Evolutionary conservation across 2,888 invertebrate species (phyloP).

Genomic region (Gastrophysa polygoni): DNA sequence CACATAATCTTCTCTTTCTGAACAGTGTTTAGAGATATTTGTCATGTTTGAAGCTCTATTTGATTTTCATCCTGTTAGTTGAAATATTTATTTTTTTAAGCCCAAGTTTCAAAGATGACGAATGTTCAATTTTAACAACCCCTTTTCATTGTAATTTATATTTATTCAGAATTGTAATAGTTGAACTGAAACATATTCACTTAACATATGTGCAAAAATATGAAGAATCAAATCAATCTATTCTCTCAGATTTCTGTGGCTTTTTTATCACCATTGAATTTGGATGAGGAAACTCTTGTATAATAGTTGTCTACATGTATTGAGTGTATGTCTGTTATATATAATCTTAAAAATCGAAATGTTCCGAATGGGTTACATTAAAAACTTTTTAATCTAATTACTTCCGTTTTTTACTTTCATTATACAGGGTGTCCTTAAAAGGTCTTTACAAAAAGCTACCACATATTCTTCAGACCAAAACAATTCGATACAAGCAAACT

Average conservation of each 20-base stretch:
- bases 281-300: constrained; percentile 45
- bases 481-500: no score
- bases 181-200: constrained; percentile 3
- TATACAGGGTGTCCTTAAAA: no score
- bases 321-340: constrained; percentile 50
- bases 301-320: constrained; percentile 50
- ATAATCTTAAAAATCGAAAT: constrained; percentile 50
- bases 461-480: no score
- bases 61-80: constrained; percentile 20
- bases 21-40: constrained; percentile 14
- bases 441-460: no score
- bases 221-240: constrained; percentile 9
- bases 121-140: constrained; percentile 16
- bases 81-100: constrained; percentile 24
- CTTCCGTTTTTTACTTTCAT: background rate
- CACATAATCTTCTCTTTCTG: background rate
- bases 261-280: constrained; percentile 29
- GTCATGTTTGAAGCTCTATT: constrained; percentile 26
- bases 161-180: constrained; percentile 21
- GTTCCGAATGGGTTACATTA: constrained; percentile 48
- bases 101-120: constrained; percentile 27
- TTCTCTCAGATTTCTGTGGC: constrained; percentile 27
- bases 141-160: constrained; percentile 16
- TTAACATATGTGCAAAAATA: constrained; percentile 18
- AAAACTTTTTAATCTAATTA: constrained; percentile 44